Evolutionary conservation across 1,140 invertebrate genomes (phyloP), one percentile per base, ranked within the genome.

Genomic region (Dufourea novaeangliae): DNA sequence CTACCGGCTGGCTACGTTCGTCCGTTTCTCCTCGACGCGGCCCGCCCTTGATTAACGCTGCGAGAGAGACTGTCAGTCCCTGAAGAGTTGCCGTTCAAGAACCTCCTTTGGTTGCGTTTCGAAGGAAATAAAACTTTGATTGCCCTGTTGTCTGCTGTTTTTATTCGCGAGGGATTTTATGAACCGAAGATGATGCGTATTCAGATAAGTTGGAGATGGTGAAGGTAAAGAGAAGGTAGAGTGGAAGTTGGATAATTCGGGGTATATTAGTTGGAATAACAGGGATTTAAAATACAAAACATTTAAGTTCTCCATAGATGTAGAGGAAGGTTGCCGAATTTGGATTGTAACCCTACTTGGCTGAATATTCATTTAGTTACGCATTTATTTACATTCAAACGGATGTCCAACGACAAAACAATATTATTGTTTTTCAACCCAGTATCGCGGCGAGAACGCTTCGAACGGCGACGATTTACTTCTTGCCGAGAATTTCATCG

Each of bases 31-130:
- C 10, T 74, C 25, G 11, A 29, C 64, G n/a, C n/a, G 29, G n/a
- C n/a, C n/a, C 14, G 32, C 54, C 54, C 73, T 76, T 76, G 73
- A 76, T 76, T 76, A 76, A 76, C 66, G 73, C 41, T 22, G 41
- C 52, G 52, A 50, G 73, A 44, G 50, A 44, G 52, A 46, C 57
- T 75, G 73, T 75, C 73, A 68, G 64, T 25, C 34, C 56, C 22
- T 44, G 29, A 76, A 54, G 27, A 57, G 64, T 59, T 39, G 11
- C 37, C 14, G 12, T 3, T 54, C 22, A 14, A 17, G 2, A 22
- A 7, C 57, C 34, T n/a, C 34, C 20, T 61, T 34, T 22, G 34
- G 2, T 8, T 32, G 14, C 14, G 17, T 5, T 22, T 50, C 14
- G 20, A 12, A 0, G 11, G n/a, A 2, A 20, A 39, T 12, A 22